A percentile compares a stretch with the other conserved stretches of the same genome.
Evolutionary conservation across 1,140 invertebrate species (phyloP).

Genomic region (Nephila pilipes): DNA sequence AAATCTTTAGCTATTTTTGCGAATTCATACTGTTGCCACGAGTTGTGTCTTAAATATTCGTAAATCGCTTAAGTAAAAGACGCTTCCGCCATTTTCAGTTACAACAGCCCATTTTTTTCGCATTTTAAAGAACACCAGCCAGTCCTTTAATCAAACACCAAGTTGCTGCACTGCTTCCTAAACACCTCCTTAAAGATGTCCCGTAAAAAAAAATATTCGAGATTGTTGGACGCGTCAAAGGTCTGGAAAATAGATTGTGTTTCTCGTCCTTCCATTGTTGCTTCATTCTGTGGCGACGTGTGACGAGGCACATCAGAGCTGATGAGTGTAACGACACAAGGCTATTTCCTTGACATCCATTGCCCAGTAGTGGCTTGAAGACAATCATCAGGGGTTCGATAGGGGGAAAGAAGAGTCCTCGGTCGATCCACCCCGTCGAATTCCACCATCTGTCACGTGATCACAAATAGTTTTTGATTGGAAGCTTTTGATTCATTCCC

Average conservation of each 20-base stretch:
- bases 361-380: neutral
- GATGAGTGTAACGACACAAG: neutral
- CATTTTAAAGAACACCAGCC: no score
- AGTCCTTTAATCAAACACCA: no score
- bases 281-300: neutral
- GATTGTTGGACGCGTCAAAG: neutral
- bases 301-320: neutral
- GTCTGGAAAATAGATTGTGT: neutral
- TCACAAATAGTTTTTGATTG: slow-evolving; percentile 68
- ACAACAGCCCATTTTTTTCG: no score
- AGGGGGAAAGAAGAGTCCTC: neutral
- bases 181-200: no score
- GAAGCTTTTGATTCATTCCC: slow-evolving; percentile 29
- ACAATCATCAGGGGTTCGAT: neutral
- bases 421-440: neutral
- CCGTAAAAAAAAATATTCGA: no score
- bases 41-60: no score
- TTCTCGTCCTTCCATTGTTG: neutral
- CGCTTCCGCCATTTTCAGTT: no score
- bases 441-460: slow-evolving; percentile 63
- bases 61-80: no score
- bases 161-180: no score
- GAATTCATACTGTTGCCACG: no score
- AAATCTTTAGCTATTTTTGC: no score
- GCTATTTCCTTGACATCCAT: neutral